Evolutionary conservation across 2,888 invertebrate species (phyloP).

Genomic region (Noctuana brunneofusca): DNA sequence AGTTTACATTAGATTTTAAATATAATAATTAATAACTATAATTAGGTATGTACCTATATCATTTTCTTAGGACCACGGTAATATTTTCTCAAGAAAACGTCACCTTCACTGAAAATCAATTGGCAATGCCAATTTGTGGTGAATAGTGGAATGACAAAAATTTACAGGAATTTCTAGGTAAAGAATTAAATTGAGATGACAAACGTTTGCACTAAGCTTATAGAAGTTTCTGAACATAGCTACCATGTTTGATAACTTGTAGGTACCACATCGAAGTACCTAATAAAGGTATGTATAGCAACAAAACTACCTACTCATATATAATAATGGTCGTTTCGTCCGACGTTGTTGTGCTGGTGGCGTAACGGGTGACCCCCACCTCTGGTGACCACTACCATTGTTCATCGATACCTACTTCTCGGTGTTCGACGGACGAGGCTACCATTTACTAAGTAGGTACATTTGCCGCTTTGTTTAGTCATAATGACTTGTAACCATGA

Average conservation of each 20-base stretch:
- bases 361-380: constrained; percentile 24
- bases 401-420: constrained; percentile 9
- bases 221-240: too few species aligned
- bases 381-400: constrained; percentile 17
- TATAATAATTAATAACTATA: too few species aligned
- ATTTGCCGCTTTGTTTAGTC: constrained; percentile 12
- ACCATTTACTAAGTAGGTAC: constrained; percentile 15
- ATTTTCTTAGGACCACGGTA: too few species aligned
- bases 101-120: too few species aligned
- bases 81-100: too few species aligned
- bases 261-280: neutral
- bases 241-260: neutral
- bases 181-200: too few species aligned
- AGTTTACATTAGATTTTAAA: too few species aligned
- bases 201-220: too few species aligned
- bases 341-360: constrained; percentile 11
- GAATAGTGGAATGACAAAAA: too few species aligned
- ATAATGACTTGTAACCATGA: constrained; percentile 2
- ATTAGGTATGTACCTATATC: too few species aligned
- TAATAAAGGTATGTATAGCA: neutral
- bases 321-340: neutral
- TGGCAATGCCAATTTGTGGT: too few species aligned
- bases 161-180: too few species aligned
- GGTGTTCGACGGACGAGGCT: neutral
- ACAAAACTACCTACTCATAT: neutral